Base-by-base conservation (phyloP, 2,797 vertebrate species). In the Sparus aurata region DNA sequence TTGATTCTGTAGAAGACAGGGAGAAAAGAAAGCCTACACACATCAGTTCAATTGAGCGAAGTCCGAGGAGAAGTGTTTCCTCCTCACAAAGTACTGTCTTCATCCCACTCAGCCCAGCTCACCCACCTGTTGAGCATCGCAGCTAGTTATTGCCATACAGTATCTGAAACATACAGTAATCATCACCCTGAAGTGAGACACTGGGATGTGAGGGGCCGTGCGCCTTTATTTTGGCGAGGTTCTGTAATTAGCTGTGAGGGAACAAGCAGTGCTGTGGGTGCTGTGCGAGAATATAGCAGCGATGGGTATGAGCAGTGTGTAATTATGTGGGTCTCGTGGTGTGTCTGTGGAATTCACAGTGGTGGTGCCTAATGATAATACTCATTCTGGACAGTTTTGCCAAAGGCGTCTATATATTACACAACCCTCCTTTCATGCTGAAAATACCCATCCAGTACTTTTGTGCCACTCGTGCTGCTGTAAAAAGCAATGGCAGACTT, bases 271-370 rank as follows among this genome's bases (percentile, higher is more conserved):
- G 82, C 90, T 87, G 88, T 85, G 80, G 87, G 88, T 89, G 85
- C 86, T 87, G 81, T 5, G 38, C 38, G 54, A 74, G 84, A 84
- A 62, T 75, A 86, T 77, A 76, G 82, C 85, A 86, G 85, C 34
- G 79, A 87, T 83, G 85, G 80, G 85, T 72, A 75, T 83, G 80
- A 89, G 82, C 81, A 75, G 66, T 82, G 83, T 93, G 89, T 92
- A 91, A 93, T 94, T 93, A 94, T 69, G 92, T 94, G 91, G 93
- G 90, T 85, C 89, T 82, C 83, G 81, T 85, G 86, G 87, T 70
- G 80, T 79, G 82, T 88, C 85, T 86, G 61, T 87, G 85, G 85
- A 91, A 86, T 90, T 88, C 77, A 79, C 79, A 77, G 77, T 83
- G 82, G 60, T 77, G 81, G 74, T 77, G 80, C 87, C 84, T 94